Base-by-base conservation (phyloP, 2,888 invertebrate species). In the Chloroclysta siterata region DNA sequence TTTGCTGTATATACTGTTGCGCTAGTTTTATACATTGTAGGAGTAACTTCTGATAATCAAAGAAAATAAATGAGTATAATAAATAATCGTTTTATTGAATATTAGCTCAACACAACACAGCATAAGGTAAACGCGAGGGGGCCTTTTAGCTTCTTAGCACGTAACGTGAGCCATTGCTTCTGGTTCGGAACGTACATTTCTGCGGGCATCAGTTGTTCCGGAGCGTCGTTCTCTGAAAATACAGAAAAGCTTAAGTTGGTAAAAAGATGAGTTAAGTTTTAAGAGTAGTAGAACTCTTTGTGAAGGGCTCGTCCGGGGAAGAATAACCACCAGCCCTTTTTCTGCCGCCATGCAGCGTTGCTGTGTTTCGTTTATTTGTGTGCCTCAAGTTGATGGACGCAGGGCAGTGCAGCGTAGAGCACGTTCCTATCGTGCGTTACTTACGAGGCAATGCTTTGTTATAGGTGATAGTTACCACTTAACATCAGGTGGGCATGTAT, bases 111-210 rank as follows among this genome's bases (percentile, higher is more conserved):
- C 13, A 84, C 81, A 46, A 88, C 70, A 70, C 91, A 92, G 70
- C 91, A 93, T 3, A 90, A 71, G 5, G 87, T 83, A 66, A 89
- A 88, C 8, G 81, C 84, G 46, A 85, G 74, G 14, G 90, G 87
- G 41, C 85, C 88, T 56, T 81, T 83, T 10, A 89, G 66, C 72
- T 90, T 94, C 53, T 93, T 90, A 15, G 96, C 96, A 50, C 97
- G 94, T 47, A 97, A 89, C 69, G 96, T 95, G 10, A 98, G 91
- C 97, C 97, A 98, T 77, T 97, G 96, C 83, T 97, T 96, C 86
- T 98, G 97, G 87, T 98, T 97, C 2, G 97, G 97, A 10, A 98
- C 97, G 82, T 97, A 98, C 97, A 98, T 97, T 88, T 98, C 98
- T 0, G 97, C 97, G 0, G 97, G 98, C 95, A 98, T 96, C 75